Base-by-base conservation (phyloP, 2,797 vertebrate species). In the Sylvia borin region DNA sequence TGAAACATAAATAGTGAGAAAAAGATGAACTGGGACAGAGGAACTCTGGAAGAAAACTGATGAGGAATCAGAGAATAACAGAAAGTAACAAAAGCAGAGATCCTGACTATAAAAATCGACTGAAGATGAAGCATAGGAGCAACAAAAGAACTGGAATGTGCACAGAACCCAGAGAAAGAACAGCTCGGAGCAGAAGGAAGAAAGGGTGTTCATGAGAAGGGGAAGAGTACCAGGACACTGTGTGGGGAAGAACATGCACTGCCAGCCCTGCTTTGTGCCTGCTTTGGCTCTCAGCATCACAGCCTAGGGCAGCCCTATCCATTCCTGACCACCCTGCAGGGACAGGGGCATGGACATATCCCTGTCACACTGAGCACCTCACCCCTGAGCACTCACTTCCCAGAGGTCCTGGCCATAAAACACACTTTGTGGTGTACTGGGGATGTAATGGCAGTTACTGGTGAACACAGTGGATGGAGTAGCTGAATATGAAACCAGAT, bases 361-460 rank as follows among this genome's bases (percentile, higher is more conserved):
- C 34, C 26, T 55, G 66, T 61, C 43, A 5, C 24, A 40, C 76
- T 36, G 47, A 68, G 57, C 7, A 9, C 32, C 48, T 55, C 34
- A 9, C 6, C 87, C 47, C 76, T 36, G 47, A 68, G 57, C 7
- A 9, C 32, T 88, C 62, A 11, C 51, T 75, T 72, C 74, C 66
- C 83, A 73, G 71, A 76, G 78, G 40, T 75, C 77, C 90, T 92
- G 85, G 68, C 67, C 85, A 60, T 42, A 67, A 78, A 95, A 38
- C 51, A 68, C 80, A 16, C 26, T 50, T 62, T 72, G 85, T 79
- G 74, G 73, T 42, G 51, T 51, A 66, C 26, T 9, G 62, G 51
- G 15, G 25, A 88, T 65, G 64, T 60, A 66, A 71, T 43, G 43
- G 67, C 50, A 92, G 48, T 36, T 76, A 77, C 48, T 75, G 24